Percentiles rank a stretch among this genome's conserved stretches.
Evolutionary conservation across 2,888 invertebrate species (phyloP).

Genomic region (Oligia strigilis): DNA sequence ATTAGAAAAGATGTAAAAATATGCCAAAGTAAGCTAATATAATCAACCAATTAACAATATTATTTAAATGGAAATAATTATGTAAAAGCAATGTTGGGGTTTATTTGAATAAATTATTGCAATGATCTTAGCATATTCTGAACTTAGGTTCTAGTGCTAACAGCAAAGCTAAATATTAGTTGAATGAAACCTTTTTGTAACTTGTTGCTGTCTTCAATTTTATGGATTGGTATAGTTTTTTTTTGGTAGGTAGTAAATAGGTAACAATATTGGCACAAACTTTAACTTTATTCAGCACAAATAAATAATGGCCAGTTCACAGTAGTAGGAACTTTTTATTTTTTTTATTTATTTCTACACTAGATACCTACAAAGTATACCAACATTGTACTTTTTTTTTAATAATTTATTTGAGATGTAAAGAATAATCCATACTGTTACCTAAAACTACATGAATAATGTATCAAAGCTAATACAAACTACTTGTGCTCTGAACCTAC

Average conservation of each 20-base stretch:
- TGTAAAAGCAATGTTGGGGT: neutral
- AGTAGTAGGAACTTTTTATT: too few relatives aligned
- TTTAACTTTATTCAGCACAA: neutral
- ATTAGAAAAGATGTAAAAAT: neutral
- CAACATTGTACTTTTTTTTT: neutral
- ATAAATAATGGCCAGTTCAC: neutral
- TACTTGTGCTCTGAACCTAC: constrained; percentile 14
- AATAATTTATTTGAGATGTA: neutral
- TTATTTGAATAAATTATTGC: neutral
- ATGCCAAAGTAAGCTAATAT: too few relatives aligned
- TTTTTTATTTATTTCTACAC: neutral
- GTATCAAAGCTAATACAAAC: constrained; percentile 16
- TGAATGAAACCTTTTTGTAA: constrained; percentile 3
- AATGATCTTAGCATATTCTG: neutral
- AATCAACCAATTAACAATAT: constrained; percentile 8
- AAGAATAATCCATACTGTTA: neutral
- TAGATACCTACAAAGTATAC: neutral
- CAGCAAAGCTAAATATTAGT: neutral
- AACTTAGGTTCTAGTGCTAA: neutral
- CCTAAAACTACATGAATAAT: constrained; percentile 23
- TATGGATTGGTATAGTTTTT: neutral
- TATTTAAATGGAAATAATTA: neutral
- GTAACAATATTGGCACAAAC: neutral
- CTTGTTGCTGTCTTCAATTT: constrained; percentile 24
- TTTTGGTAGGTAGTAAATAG: neutral